These are phyloP conservation scores for Hydropsyche tenuis DNA, from an alignment of 1,140 invertebrate genomes.

Conservation along the genomic window DNA sequence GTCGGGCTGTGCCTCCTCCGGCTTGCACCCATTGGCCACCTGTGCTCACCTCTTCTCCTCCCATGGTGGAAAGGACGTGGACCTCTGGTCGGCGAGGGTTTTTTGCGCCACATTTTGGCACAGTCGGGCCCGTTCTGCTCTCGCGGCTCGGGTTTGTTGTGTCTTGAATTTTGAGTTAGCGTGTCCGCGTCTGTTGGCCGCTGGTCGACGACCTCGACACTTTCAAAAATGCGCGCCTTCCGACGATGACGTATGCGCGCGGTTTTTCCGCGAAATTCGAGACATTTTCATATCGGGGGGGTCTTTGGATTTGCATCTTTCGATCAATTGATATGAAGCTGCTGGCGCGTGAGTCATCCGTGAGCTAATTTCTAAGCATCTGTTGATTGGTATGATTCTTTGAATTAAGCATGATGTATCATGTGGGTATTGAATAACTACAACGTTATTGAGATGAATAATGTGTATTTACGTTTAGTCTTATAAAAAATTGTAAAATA, in stretches of 20 bases:
- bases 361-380: too few species aligned
- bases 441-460: too few species aligned
- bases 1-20: not conserved
- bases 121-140: not conserved
- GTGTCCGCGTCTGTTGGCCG: not conserved
- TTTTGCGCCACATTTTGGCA: not conserved
- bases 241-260: not conserved
- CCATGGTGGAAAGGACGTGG: not conserved
- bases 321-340: too few species aligned
- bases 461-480: too few species aligned
- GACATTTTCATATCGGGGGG: too few species aligned
- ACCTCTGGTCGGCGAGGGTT: not conserved
- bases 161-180: conserved; percentile 23
- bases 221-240: not conserved
- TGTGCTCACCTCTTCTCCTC: not conserved
- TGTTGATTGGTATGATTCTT: too few species aligned
- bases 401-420: too few species aligned
- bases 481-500: too few species aligned
- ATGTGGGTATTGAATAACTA: too few species aligned
- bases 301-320: too few species aligned
- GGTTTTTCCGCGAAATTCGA: not conserved
- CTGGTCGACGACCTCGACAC: conserved; percentile 15
- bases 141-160: not conserved
- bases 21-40: too few species aligned
- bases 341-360: too few species aligned